These are phyloP conservation scores for Cataglyphis livida DNA, from an alignment of 2,888 invertebrate genomes.

Conservation along the genomic window DNA sequence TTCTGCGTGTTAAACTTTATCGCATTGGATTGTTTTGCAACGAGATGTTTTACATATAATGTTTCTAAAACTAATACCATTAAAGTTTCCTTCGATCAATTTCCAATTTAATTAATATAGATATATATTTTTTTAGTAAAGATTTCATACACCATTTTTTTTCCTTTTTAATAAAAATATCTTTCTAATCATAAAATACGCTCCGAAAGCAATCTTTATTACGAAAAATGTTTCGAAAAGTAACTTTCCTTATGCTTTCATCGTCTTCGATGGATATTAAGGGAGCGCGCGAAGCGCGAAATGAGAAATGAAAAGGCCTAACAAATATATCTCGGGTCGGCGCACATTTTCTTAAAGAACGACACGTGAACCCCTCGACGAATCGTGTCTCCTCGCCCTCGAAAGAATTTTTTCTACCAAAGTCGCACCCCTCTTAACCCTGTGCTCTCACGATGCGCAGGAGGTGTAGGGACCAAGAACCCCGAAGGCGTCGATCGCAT, in stretches of 20 bases:
- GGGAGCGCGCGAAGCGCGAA: constrained; percentile 29
- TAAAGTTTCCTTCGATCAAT: neutral
- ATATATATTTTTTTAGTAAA: neutral
- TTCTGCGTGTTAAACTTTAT: neutral
- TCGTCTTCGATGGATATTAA: constrained; percentile 7
- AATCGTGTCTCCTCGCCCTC: constrained; percentile 42
- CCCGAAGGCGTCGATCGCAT: constrained; percentile 73
- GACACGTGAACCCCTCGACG: constrained; percentile 45
- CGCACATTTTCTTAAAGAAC: constrained; percentile 41
- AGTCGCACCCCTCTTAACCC: constrained; percentile 57
- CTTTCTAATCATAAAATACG: neutral
- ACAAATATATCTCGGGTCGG: constrained; percentile 51
- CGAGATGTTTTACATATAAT: neutral
- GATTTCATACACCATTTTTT: neutral
- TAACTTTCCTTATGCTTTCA: neutral
- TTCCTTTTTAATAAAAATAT: neutral
- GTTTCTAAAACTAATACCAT: neutral
- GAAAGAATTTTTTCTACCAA: constrained; percentile 58
- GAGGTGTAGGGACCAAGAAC: constrained; percentile 57
- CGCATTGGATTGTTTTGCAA: neutral
- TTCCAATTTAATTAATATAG: neutral
- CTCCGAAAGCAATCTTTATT: neutral
- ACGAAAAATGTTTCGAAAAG: neutral
- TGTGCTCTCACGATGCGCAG: constrained; percentile 51
- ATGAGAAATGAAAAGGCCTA: constrained; percentile 59